Conservation (phyloP, 1,140 invertebrate genomes). For the Piezodorus guildinii region DNA sequence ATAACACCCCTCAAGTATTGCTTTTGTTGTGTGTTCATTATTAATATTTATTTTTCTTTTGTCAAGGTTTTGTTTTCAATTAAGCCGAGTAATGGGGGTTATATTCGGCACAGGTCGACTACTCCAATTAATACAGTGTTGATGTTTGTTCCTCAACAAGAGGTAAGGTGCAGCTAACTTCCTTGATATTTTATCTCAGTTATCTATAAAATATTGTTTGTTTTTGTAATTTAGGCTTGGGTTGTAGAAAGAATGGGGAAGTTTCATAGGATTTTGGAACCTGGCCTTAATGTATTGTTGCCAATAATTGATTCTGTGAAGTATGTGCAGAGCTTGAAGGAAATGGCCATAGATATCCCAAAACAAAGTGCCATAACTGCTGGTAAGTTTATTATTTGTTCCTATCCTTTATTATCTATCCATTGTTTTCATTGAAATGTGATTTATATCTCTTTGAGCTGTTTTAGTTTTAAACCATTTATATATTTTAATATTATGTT, state of each 20-base stretch:
- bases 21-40: too few relatives aligned
- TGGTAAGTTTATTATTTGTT: conserved; percentile 37
- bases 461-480: too few relatives aligned
- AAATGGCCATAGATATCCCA: conserved; percentile 98
- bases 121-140: conserved; percentile 85
- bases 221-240: conserved; percentile 66
- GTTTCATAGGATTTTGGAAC: conserved; percentile 83
- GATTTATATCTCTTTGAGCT: too few relatives aligned
- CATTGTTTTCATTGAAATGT: conserved; percentile 42
- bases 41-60: too few relatives aligned
- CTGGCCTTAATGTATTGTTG: conserved; percentile 86
- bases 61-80: too few relatives aligned
- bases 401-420: conserved; percentile 1
- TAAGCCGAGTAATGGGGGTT: too few relatives aligned
- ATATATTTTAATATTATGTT: too few relatives aligned
- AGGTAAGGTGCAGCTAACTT: conserved; percentile 44
- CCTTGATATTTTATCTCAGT: not conserved
- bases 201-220: not conserved
- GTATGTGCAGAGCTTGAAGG: conserved; percentile 98
- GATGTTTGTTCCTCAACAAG: conserved; percentile 98
- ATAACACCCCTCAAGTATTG: too few relatives aligned
- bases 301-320: conserved; percentile 88
- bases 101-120: conserved; percentile 22
- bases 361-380: conserved; percentile 95
- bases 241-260: conserved; percentile 97